Conservation (phyloP, 2,113 vertebrate genomes). For the Pelecanus crispus region DNA sequence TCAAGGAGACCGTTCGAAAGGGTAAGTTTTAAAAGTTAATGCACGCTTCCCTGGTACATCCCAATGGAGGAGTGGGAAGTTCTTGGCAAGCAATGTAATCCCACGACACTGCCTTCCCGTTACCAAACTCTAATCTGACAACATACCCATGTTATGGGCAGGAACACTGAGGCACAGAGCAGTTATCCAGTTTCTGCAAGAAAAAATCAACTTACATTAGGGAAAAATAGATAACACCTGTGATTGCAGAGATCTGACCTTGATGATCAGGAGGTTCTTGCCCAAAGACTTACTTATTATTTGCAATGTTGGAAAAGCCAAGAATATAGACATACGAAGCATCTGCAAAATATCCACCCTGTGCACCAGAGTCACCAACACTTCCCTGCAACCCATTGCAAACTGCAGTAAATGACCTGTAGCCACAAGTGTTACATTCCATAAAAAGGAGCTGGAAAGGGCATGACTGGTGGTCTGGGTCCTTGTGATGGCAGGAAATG, state of each 20-base stretch:
- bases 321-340: neutral
- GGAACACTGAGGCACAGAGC: neutral
- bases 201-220: neutral
- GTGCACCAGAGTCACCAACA: neutral
- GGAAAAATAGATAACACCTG: neutral
- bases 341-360: neutral
- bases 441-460: neutral
- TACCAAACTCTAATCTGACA: neutral
- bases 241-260: neutral
- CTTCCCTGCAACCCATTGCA: neutral
- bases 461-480: neutral
- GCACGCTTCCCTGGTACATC: neutral
- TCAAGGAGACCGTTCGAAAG: neutral
- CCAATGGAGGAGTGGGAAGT: neutral
- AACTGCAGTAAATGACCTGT: neutral
- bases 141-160: neutral
- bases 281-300: neutral
- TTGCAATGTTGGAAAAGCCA: neutral
- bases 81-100: neutral
- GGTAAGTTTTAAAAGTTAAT: neutral
- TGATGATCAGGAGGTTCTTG: neutral
- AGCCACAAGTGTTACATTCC: neutral
- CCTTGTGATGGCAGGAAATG: neutral
- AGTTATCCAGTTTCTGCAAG: neutral
- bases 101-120: neutral